Evolutionary conservation across 2,888 invertebrate genomes (phyloP).

Genomic region (Tholera decimalis): DNA sequence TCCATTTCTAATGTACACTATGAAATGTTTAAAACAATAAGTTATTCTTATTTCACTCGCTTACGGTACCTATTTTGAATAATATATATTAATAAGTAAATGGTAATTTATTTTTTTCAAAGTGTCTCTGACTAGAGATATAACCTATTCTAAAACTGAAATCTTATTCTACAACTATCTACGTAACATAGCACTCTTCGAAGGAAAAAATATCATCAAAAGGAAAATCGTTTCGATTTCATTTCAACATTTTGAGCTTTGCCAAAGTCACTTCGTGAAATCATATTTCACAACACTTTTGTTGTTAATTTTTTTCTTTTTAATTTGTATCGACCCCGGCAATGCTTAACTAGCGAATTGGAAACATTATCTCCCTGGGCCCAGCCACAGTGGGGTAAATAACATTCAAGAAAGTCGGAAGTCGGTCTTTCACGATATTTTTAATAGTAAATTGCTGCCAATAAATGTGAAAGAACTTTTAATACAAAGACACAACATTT

Average conservation of each 20-base stretch:
- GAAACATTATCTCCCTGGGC: constrained; percentile 6
- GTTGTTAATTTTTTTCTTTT: constrained; percentile 41
- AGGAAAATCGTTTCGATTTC: constrained; percentile 70
- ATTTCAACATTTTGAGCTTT: constrained; percentile 88
- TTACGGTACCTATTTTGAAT: constrained; percentile 84
- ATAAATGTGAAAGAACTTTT: constrained; percentile 13
- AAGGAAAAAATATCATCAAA: constrained; percentile 80
- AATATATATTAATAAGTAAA: constrained; percentile 89
- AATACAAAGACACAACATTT: not conserved
- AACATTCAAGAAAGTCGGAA: not conserved
- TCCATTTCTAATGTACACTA: constrained; percentile 80
- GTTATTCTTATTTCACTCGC: constrained; percentile 85
- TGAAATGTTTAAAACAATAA: constrained; percentile 83
- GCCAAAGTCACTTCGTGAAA: constrained; percentile 88
- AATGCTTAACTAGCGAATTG: constrained; percentile 45
- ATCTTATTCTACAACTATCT: constrained; percentile 81
- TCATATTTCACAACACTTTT: constrained; percentile 81
- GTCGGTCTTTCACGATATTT: constrained; percentile 18
- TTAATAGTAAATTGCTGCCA: constrained; percentile 39
- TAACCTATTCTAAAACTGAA: constrained; percentile 86
- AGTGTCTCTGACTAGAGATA: constrained; percentile 91
- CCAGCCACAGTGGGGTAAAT: not conserved
- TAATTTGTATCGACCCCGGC: constrained; percentile 43
- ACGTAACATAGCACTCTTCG: constrained; percentile 88
- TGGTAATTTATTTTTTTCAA: constrained; percentile 88